Percentiles rank a stretch among this genome's conserved stretches.
These are phyloP conservation scores for Ptiloglossa arizonensis DNA, from an alignment of 1,140 invertebrate species.

Conservation along the genomic window DNA sequence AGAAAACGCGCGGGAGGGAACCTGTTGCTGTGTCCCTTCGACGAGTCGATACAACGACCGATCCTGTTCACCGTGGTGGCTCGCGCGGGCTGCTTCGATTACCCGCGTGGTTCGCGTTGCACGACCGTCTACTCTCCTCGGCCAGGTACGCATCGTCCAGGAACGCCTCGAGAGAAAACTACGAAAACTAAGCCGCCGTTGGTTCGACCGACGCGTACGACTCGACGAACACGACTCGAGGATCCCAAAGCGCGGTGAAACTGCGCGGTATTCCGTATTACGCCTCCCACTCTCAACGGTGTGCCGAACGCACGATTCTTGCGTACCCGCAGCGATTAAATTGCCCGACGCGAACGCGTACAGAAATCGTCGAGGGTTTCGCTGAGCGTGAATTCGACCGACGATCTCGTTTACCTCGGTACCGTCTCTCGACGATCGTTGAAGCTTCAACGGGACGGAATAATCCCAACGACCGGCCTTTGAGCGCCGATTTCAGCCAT, in stretches of 20 bases:
- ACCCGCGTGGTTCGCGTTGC: no score
- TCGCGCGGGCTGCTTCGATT: no score
- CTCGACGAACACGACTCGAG: background rate
- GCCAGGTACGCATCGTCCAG: no score
- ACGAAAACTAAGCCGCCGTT: no score
- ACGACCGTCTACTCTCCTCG: no score
- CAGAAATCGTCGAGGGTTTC: background rate
- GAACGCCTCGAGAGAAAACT: no score
- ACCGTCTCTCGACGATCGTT: background rate
- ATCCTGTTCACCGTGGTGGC: no score
- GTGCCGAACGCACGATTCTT: background rate
- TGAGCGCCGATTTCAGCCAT: no score
- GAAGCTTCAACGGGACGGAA: no score
- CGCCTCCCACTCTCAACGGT: background rate
- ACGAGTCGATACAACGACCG: conserved; percentile 14
- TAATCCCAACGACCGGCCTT: no score
- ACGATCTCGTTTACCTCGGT: background rate
- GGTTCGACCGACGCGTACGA: no score
- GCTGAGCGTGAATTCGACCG: background rate
- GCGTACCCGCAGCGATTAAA: background rate
- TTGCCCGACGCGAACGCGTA: background rate
- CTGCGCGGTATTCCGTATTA: conserved; percentile 19
- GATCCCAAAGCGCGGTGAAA: conserved; percentile 18
- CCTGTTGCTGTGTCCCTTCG: conserved; percentile 37
- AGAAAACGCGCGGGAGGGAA: conserved; percentile 30